phyloP scores from a whole-genome alignment of 1,140 invertebrate species.

The Platorchestia sp. region DNA sequence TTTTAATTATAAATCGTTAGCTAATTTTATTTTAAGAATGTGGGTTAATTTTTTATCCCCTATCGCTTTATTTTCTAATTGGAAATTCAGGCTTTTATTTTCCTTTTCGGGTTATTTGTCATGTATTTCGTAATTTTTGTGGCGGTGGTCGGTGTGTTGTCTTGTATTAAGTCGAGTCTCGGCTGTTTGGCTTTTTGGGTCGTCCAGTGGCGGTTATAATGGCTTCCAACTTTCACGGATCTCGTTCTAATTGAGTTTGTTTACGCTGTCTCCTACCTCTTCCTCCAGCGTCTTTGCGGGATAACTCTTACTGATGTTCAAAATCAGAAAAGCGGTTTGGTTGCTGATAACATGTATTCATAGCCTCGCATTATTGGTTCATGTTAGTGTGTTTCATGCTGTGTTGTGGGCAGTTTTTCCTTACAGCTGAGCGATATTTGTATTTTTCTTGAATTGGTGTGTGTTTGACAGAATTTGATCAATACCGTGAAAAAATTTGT shows the following conservation, averaged over 20 bases:
- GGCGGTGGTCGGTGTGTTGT: background rate
- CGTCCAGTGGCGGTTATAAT: background rate
- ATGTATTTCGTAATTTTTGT: background rate
- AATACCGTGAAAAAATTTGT: too few relatives aligned
- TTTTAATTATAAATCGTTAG: background rate
- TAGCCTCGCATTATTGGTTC: background rate
- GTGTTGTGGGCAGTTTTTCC: too few relatives aligned
- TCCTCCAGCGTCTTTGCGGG: too few relatives aligned
- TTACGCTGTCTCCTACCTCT: background rate
- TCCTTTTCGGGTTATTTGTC: background rate
- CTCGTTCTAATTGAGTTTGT: background rate
- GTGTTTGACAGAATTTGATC: too few relatives aligned
- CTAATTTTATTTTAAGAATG: background rate
- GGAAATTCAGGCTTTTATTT: background rate
- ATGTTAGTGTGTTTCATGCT: background rate
- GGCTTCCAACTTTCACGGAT: background rate
- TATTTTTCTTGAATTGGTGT: too few relatives aligned
- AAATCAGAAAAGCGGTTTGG: background rate
- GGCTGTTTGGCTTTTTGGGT: background rate
- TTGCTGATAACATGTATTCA: background rate
- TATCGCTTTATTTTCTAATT: background rate
- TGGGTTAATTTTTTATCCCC: background rate
- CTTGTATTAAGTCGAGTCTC: background rate
- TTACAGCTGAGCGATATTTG: too few relatives aligned
- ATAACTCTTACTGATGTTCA: background rate